Conservation (phyloP, 2,888 invertebrate species). For the Orthonevra nobilis region DNA sequence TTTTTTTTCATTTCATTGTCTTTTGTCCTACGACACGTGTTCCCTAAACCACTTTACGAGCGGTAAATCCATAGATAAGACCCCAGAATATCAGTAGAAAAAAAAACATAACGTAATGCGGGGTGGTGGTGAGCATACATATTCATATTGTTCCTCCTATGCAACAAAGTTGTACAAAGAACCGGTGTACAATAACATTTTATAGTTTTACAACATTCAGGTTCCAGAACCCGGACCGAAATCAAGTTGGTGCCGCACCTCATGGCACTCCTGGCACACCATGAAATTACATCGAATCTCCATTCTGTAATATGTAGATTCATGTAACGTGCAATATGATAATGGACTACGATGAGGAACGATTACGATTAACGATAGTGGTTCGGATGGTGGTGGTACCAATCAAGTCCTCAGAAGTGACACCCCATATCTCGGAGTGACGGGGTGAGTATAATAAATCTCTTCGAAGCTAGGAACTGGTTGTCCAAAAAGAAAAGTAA, state of each 20-base stretch:
- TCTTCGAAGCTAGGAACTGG: conserved; percentile 47
- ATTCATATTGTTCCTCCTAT: background rate
- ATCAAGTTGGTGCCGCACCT: conserved; percentile 24
- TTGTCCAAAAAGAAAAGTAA: conserved; percentile 26
- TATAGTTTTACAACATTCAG: conserved; percentile 39
- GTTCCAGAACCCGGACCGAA: conserved; percentile 27
- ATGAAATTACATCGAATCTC: conserved; percentile 58
- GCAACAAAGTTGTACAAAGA: conserved; percentile 10
- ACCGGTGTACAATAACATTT: conserved; percentile 25
- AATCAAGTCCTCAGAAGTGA: conserved; percentile 63
- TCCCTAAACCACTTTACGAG: conserved; percentile 60
- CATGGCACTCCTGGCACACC: conserved; percentile 19
- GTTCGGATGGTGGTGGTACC: conserved; percentile 35
- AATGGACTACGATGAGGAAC: conserved; percentile 59
- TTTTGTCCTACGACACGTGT: conserved; percentile 55
- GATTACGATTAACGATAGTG: conserved; percentile 27
- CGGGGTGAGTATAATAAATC: conserved; percentile 61
- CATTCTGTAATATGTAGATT: no score
- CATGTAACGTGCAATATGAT: conserved; percentile 61
- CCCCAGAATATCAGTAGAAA: conserved; percentile 9
- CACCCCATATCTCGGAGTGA: conserved; percentile 57
- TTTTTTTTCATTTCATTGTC: conserved; percentile 46
- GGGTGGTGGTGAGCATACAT: conserved; percentile 30
- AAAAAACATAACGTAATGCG: conserved; percentile 44
- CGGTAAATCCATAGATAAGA: conserved; percentile 25